phyloP scores from a whole-genome alignment of 1,140 invertebrate species.

The Platorchestia sp. region DNA sequence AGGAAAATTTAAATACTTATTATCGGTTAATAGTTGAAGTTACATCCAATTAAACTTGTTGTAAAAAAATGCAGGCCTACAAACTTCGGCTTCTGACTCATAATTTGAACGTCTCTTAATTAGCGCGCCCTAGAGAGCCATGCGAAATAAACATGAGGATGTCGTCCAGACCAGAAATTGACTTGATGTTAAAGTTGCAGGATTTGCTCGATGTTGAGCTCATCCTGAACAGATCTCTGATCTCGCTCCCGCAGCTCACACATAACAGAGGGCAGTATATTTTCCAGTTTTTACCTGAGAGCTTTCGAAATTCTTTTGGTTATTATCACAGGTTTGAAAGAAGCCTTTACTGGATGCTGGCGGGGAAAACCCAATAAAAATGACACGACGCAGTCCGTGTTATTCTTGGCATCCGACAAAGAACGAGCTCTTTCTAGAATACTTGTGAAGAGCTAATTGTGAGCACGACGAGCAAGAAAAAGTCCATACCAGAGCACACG shows the following conservation, averaged over 20 bases:
- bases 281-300: background rate
- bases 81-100: background rate
- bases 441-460: constrained; percentile 5
- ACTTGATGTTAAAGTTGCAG: background rate
- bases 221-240: background rate
- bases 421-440: background rate
- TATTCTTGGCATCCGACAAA: constrained; percentile 12
- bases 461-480: background rate
- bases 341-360: background rate
- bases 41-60: background rate
- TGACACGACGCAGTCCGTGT: background rate
- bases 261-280: background rate
- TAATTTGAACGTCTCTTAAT: background rate
- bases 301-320: background rate
- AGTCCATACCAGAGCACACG: background rate
- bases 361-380: background rate
- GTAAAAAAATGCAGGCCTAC: background rate
- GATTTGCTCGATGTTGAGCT: background rate
- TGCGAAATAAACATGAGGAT: background rate
- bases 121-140: background rate
- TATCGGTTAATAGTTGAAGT: background rate
- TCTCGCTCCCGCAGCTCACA: background rate
- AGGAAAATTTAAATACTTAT: background rate
- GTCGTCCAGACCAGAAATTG: background rate
- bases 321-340: background rate